A percentile compares a stretch with the other conserved stretches of the same genome.
Evolutionary conservation across 2,113 vertebrate genomes (phyloP).

Genomic region (Peromyscus californicus): DNA sequence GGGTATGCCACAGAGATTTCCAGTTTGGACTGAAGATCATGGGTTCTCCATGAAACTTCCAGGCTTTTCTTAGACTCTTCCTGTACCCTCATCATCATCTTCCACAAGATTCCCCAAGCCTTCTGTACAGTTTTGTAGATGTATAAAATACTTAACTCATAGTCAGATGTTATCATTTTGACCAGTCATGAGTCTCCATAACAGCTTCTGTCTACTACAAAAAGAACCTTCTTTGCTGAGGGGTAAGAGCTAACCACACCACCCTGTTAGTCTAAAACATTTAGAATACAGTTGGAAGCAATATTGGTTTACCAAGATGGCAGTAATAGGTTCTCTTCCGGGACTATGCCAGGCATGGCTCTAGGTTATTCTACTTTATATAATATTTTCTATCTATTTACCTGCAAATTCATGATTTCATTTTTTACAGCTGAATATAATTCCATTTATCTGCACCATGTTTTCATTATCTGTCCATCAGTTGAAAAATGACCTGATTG

Average conservation of each 20-base stretch:
- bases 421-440: not conserved
- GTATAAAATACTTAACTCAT: not conserved
- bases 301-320: not conserved
- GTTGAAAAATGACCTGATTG: not conserved
- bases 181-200: not conserved
- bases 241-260: not conserved
- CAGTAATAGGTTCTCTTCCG: not conserved
- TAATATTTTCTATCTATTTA: not conserved
- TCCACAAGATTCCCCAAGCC: not conserved
- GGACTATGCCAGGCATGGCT: not conserved
- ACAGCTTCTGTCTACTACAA: too few relatives aligned
- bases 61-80: not conserved
- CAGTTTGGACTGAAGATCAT: not conserved
- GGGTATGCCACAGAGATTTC: not conserved
- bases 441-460: not conserved
- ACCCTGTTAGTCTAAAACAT: not conserved
- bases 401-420: not conserved
- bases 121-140: not conserved
- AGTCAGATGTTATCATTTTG: not conserved
- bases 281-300: not conserved
- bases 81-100: not conserved
- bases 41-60: not conserved
- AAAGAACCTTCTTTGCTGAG: too few relatives aligned
- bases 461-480: not conserved
- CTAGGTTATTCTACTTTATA: not conserved